Conservation (phyloP, 1,140 invertebrate species). For the Matsumurasca onukii region DNA sequence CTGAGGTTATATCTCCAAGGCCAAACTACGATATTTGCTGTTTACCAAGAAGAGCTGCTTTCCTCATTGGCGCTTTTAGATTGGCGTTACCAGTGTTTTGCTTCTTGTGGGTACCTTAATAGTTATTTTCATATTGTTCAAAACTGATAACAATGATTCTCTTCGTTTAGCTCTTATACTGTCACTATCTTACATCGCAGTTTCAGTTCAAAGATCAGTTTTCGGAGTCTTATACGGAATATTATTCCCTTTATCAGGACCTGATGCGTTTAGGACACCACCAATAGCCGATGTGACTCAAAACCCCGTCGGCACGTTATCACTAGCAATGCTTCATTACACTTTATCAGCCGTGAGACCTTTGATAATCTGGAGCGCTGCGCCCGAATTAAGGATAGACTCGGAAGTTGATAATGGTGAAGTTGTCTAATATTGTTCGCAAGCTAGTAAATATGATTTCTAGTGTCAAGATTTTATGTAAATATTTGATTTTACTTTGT, state of each 20-base stretch:
- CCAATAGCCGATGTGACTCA: conserved; percentile 28
- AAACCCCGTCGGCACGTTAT: conserved; percentile 1
- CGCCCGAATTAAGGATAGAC: background rate
- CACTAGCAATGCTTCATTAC: conserved; percentile 24
- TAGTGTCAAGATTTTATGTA: too few relatives aligned
- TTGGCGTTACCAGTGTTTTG: conserved; percentile 7
- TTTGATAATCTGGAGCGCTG: conserved; percentile 10
- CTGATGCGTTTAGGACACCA: conserved; percentile 29
- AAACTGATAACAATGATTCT: background rate
- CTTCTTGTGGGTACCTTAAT: background rate
- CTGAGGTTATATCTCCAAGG: conserved; percentile 2
- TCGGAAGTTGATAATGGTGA: background rate
- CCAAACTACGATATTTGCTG: conserved; percentile 4
- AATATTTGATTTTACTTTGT: too few relatives aligned
- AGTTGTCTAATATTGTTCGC: too few relatives aligned
- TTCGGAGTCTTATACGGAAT: conserved; percentile 20
- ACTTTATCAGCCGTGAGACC: conserved; percentile 26
- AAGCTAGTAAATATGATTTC: too few relatives aligned
- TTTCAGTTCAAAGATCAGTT: conserved; percentile 24
- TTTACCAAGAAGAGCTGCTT: conserved; percentile 11
- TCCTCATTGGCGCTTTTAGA: conserved; percentile 18
- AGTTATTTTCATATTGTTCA: conserved; percentile 12
- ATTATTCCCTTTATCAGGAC: background rate
- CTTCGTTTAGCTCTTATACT: conserved; percentile 8
- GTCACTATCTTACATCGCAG: background rate